Base-by-base conservation (phyloP, 2,888 invertebrate genomes). In the Perizoma affinitatum region DNA sequence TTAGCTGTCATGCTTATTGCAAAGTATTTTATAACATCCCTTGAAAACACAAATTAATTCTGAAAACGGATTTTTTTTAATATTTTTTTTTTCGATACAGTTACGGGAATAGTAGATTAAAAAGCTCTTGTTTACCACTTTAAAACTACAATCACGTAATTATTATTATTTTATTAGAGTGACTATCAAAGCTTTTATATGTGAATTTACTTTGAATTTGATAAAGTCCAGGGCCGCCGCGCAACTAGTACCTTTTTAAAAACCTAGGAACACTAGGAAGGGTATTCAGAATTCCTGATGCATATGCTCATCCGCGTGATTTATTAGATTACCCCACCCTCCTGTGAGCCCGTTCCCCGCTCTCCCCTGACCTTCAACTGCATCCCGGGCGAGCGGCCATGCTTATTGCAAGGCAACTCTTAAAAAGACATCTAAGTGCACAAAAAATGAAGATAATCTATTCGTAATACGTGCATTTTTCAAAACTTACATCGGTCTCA, bases 251-350 rank as follows among this genome's bases (percentile, higher is more conserved):
- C n/a, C 34, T 5, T 44, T 50, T 34, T 44, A 5, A 38, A 48
- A 51, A 38, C 54, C 54, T 54, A 34, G 52, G 50, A 50, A 38
- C 42, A 22, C 22, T 22, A 22, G 22, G 22, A 58, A 57, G 61
- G 50, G 47, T 42, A 50, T 60, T 51, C 53, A n/a, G 70, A 77
- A 73, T 76, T 77, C 82, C 76, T 71, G 78, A 78, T 84, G 88
- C 87, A 88, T 86, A 82, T 88, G 4, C 38, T n/a, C n/a, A n/a
- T n/a, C n/a, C n/a, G 82, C 71, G 76, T 79, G 68, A 84, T 76
- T 82, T 79, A 82, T 80, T 82, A 75, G 82, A 73, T 1, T 22
- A 2, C 22, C 45, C 50, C 6, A 22, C 22, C 22, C 22, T 22
- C 22, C 22, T 38, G 7, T 22, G 22, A 22, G 22, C 22, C 22